phyloP scores from a whole-genome alignment of 2,113 vertebrate genomes.

The Pardalotus punctatus region DNA sequence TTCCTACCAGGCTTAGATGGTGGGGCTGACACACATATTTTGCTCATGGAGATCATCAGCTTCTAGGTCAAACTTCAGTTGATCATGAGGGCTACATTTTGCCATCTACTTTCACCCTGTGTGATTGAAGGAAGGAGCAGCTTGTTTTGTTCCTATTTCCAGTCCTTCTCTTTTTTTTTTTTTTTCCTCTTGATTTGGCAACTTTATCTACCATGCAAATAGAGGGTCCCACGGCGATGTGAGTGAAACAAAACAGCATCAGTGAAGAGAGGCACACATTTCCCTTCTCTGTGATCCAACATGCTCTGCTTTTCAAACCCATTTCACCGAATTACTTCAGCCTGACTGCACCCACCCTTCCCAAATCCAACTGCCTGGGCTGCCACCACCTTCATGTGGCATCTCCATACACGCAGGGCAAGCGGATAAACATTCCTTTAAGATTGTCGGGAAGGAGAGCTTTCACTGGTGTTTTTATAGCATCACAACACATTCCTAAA shows the following conservation, averaged over 20 bases:
- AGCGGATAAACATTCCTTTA: background rate
- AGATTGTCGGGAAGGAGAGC: background rate
- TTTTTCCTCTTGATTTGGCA: background rate
- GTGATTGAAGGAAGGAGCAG: background rate
- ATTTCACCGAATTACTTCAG: background rate
- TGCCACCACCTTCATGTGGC: background rate
- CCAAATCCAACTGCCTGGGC: background rate
- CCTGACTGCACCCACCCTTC: background rate
- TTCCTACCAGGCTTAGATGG: background rate
- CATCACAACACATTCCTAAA: background rate
- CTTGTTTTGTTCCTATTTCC: background rate
- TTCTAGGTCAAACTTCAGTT: background rate
- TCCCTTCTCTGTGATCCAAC: background rate
- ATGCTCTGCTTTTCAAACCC: background rate
- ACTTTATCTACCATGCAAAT: background rate
- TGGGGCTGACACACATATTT: background rate
- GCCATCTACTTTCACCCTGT: background rate
- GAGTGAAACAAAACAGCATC: background rate
- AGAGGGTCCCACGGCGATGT: fast-evolving
- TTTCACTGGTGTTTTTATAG: background rate
- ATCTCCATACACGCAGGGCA: background rate
- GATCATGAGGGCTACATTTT: background rate
- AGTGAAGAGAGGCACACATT: background rate
- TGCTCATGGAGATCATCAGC: background rate
- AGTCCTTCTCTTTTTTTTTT: background rate